Evolutionary conservation across 1,140 invertebrate species (phyloP).

Genomic region (Lepidurus apus): DNA sequence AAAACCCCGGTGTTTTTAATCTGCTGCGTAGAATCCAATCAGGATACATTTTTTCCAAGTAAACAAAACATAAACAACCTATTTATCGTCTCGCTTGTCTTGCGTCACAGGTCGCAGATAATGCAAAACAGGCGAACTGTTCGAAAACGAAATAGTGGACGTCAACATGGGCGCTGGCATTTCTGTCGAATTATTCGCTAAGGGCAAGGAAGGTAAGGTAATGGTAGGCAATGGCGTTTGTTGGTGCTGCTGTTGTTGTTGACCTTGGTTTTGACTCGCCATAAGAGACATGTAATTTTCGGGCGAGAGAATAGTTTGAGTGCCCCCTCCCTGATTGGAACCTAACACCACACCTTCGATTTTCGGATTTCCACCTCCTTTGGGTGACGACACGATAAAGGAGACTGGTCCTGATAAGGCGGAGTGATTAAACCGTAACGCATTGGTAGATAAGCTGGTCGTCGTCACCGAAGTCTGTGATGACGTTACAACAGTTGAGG

Average conservation of each 20-base stretch:
- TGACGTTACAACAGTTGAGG: background rate
- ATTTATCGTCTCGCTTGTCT: background rate
- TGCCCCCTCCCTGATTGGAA: background rate
- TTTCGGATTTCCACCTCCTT: background rate
- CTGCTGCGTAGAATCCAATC: background rate
- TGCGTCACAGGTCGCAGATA: constrained; percentile 3
- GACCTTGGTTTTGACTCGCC: constrained; percentile 3
- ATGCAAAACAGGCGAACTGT: background rate
- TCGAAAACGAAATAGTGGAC: background rate
- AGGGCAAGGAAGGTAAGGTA: background rate
- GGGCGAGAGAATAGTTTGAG: background rate
- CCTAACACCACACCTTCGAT: constrained; percentile 13
- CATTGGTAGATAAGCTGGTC: background rate
- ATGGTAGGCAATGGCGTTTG: constrained; percentile 12
- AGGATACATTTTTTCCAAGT: background rate
- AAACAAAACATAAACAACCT: background rate
- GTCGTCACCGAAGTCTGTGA: background rate
- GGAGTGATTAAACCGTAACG: background rate
- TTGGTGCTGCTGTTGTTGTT: constrained; percentile 7
- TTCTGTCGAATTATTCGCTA: background rate
- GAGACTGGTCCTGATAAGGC: constrained; percentile 20
- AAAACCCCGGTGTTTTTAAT: no score
- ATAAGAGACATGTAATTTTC: constrained; percentile 9
- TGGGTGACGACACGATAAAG: background rate
- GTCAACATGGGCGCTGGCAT: background rate